Evolutionary conservation across 2,888 invertebrate species (phyloP).

Genomic region (Eucera pruinosa): DNA sequence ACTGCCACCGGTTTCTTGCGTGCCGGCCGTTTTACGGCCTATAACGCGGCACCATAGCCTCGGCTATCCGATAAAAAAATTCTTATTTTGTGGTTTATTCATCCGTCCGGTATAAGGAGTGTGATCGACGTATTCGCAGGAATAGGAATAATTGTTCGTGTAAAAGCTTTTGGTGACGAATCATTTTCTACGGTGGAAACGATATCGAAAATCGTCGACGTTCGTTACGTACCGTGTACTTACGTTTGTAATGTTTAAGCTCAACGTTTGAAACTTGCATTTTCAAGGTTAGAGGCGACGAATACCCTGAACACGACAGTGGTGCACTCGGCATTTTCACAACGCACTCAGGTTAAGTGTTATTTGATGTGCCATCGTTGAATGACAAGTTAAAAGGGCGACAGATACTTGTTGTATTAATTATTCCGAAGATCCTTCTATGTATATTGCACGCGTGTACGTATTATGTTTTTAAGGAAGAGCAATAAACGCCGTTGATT

Average conservation of each 20-base stretch:
- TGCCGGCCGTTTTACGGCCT: constrained; percentile 64
- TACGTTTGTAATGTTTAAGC: constrained; percentile 8
- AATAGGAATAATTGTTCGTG: constrained; percentile 10
- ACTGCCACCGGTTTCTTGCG: constrained; percentile 57
- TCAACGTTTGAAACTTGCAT: constrained; percentile 8
- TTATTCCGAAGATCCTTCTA: constrained; percentile 17
- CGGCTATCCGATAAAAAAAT: constrained; percentile 20
- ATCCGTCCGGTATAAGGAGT: constrained; percentile 40
- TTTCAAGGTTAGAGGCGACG: constrained; percentile 33
- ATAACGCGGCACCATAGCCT: constrained; percentile 62
- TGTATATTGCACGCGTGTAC: neutral
- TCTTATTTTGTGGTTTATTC: constrained; percentile 32
- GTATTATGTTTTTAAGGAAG: neutral
- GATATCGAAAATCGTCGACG: constrained; percentile 6
- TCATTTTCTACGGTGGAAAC: constrained; percentile 20
- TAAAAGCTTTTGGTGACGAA: neutral
- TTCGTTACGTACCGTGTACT: constrained; percentile 24
- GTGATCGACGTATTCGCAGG: constrained; percentile 12
- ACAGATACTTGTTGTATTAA: constrained; percentile 3
- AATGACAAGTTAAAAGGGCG: constrained; percentile 22
- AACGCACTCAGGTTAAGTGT: constrained; percentile 56
- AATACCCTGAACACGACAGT: constrained; percentile 10
- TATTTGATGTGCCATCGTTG: constrained; percentile 18
- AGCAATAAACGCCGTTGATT: constrained; percentile 14
- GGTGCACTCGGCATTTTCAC: constrained; percentile 25